phyloP scores from a whole-genome alignment of 2,888 invertebrate genomes.

The Coecobrya sp. region DNA sequence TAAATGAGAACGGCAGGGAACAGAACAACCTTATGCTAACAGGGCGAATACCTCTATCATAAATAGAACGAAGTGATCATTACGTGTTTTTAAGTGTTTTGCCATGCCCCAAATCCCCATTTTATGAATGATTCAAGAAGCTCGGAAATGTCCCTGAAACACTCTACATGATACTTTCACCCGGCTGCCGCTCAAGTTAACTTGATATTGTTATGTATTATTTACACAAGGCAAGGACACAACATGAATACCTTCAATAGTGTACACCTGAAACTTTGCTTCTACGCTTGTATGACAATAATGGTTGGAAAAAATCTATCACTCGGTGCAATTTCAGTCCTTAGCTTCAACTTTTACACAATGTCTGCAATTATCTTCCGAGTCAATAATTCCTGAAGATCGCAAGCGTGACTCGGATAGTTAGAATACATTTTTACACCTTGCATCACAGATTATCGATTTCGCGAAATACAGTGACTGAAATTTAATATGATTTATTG shows the following conservation, averaged over 20 bases:
- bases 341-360: too few species aligned
- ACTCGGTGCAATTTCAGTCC: neutral
- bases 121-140: neutral
- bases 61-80: too few species aligned
- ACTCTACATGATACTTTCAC: neutral
- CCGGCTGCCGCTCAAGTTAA: neutral
- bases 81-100: neutral
- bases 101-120: neutral
- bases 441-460: neutral
- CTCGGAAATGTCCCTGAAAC: neutral
- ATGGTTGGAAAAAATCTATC: neutral
- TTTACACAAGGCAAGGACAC: neutral
- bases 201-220: neutral
- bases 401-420: neutral
- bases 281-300: neutral
- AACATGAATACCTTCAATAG: neutral
- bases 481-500: constrained; percentile 31
- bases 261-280: neutral
- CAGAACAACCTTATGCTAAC: too few species aligned
- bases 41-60: too few species aligned
- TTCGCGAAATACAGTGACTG: neutral
- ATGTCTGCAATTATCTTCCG: too few species aligned
- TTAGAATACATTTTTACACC: neutral
- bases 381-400: neutral
- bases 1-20: too few species aligned